phyloP scores from a whole-genome alignment of 1,140 invertebrate species.

The Steinernema feltiae region DNA sequence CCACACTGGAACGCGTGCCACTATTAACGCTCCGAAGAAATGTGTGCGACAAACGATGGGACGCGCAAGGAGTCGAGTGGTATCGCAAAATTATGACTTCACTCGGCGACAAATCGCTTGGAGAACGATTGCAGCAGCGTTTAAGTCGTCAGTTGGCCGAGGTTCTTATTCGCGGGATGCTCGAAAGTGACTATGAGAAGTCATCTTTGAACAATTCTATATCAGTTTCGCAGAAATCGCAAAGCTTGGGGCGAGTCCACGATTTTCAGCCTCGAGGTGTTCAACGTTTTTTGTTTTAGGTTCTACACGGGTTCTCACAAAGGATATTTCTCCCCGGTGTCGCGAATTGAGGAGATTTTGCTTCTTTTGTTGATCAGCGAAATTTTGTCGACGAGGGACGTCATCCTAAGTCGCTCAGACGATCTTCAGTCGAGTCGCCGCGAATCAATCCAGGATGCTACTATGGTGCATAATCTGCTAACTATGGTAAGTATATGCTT shows the following conservation, averaged over 20 bases:
- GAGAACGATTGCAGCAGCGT: conserved; percentile 34
- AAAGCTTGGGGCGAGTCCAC: conserved; percentile 19
- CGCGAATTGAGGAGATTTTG: conserved; percentile 32
- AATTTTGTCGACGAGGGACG: conserved; percentile 24
- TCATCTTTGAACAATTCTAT: conserved; percentile 9
- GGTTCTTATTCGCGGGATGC: conserved; percentile 20
- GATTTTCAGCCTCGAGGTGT: conserved; percentile 3
- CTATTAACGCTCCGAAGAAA: conserved; percentile 23
- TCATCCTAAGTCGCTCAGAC: conserved; percentile 29
- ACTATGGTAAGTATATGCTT: conserved; percentile 37
- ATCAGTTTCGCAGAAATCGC: conserved; percentile 3
- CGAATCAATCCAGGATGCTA: conserved; percentile 31
- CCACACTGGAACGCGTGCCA: conserved; percentile 28
- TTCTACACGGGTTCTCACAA: conserved; percentile 36
- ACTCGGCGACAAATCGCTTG: conserved; percentile 34
- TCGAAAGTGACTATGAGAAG: conserved; percentile 3
- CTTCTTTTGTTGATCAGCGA: conserved; percentile 32
- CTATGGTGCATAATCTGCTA: conserved; percentile 36
- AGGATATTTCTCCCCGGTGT: conserved; percentile 30
- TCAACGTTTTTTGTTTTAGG: conserved; percentile 16
- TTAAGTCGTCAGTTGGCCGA: conserved; percentile 23
- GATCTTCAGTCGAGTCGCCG: conserved; percentile 20
- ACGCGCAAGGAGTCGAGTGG: conserved; percentile 35
- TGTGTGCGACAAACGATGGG: conserved; percentile 14
- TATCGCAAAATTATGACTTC: conserved; percentile 37